phyloP scores from a whole-genome alignment of 2,797 vertebrate species.

The Knipowitschia caucasica region DNA sequence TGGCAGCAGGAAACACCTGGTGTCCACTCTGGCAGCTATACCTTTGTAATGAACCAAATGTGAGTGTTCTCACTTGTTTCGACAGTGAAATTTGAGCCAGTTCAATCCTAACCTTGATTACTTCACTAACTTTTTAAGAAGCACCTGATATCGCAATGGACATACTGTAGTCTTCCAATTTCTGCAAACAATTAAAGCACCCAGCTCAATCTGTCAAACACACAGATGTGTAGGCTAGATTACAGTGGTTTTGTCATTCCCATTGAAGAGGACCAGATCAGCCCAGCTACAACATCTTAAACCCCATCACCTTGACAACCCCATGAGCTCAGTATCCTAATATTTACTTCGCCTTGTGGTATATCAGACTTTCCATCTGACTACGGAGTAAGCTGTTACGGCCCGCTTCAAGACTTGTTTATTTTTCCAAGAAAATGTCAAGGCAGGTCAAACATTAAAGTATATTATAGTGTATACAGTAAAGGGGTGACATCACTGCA shows the following conservation, averaged over 20 bases:
- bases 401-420: constrained; percentile 44
- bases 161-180: constrained; percentile 5
- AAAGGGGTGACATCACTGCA: constrained; percentile 61
- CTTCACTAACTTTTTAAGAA: neutral
- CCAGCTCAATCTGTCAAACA: neutral
- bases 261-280: neutral
- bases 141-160: neutral
- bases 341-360: constrained; percentile 34
- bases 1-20: constrained; percentile 11
- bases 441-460: constrained; percentile 56
- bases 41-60: constrained; percentile 3
- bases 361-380: constrained; percentile 55
- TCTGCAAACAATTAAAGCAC: constrained; percentile 7
- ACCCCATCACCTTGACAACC: constrained; percentile 24
- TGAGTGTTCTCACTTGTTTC: constrained; percentile 3
- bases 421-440: constrained; percentile 54
- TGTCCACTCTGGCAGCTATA: constrained; percentile 5
- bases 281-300: constrained; percentile 16
- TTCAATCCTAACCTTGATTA: neutral
- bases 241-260: neutral
- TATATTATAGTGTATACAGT: constrained; percentile 60
- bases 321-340: constrained; percentile 38
- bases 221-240: neutral
- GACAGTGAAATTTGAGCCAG: neutral
- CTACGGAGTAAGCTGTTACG: constrained; percentile 25